phyloP scores from a whole-genome alignment of 2,113 vertebrate genomes.

The Siphamia tubifer region DNA sequence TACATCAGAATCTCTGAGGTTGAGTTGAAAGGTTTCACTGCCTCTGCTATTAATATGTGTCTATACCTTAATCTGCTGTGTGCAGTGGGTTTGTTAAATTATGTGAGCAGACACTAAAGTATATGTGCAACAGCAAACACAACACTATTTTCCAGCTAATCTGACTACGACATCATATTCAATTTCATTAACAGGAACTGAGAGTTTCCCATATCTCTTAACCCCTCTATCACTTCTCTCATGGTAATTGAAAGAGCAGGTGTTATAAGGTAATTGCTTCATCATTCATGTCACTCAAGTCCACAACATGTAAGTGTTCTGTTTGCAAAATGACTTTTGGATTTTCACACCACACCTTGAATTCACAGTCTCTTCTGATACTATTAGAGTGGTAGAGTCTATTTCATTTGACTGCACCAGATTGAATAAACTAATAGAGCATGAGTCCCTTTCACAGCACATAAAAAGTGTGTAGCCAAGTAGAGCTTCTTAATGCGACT shows the following conservation, averaged over 20 bases:
- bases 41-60: conserved; percentile 31
- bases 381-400: neutral
- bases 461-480: neutral
- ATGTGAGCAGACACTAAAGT: conserved; percentile 22
- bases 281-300: conserved; percentile 56
- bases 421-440: conserved; percentile 4
- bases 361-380: conserved; percentile 33
- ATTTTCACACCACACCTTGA: conserved; percentile 38
- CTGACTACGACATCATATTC: conserved; percentile 41
- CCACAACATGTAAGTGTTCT: conserved; percentile 35
- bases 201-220: conserved; percentile 59
- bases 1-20: neutral
- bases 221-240: conserved; percentile 35
- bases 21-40: conserved; percentile 16
- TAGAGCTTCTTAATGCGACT: conserved; percentile 19
- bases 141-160: conserved; percentile 14
- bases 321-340: conserved; percentile 35
- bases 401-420: neutral
- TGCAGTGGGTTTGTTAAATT: conserved; percentile 19
- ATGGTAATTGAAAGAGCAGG: conserved; percentile 67
- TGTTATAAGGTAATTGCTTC: conserved; percentile 68
- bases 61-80: conserved; percentile 37
- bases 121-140: conserved; percentile 28
- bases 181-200: conserved; percentile 57
- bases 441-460: neutral